Evolutionary conservation across 92 coral and sea anemone genomes (phyloP).

Genomic region (Heteractis magnifica): DNA sequence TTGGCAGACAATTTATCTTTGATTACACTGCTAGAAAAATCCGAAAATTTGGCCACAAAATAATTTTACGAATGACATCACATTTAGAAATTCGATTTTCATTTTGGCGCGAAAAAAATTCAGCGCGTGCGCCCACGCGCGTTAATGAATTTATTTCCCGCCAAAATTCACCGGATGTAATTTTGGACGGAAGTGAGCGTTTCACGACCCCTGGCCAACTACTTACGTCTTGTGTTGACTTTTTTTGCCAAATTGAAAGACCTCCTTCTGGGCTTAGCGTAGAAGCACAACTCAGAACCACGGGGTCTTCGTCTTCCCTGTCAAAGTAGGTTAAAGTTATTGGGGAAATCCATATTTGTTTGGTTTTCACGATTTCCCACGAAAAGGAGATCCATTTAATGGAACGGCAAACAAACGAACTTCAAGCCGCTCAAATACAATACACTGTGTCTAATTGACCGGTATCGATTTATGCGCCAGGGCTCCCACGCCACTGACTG

Average conservation of each 20-base stretch:
- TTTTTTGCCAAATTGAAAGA: slow-evolving; percentile 75
- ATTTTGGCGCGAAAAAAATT: background rate
- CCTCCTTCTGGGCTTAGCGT: slow-evolving; percentile 80
- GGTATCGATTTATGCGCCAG: too few relatives aligned
- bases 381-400: too few relatives aligned
- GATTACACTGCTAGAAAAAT: background rate
- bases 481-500: too few relatives aligned
- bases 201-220: background rate
- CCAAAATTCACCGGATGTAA: background rate
- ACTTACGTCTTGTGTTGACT: slow-evolving; percentile 62
- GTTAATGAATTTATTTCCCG: background rate
- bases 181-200: background rate
- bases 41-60: background rate
- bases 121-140: background rate
- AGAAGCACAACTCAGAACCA: slow-evolving; percentile 79
- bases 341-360: too few relatives aligned
- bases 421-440: too few relatives aligned
- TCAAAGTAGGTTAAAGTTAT: background rate
- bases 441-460: too few relatives aligned
- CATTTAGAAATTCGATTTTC: background rate
- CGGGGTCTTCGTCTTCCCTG: slow-evolving; percentile 66
- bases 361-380: too few relatives aligned
- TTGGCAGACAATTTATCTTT: too few relatives aligned
- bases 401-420: too few relatives aligned
- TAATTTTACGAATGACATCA: background rate